These are phyloP conservation scores for Clepsis dumicolana DNA, from an alignment of 2,888 invertebrate species.

Conservation along the genomic window DNA sequence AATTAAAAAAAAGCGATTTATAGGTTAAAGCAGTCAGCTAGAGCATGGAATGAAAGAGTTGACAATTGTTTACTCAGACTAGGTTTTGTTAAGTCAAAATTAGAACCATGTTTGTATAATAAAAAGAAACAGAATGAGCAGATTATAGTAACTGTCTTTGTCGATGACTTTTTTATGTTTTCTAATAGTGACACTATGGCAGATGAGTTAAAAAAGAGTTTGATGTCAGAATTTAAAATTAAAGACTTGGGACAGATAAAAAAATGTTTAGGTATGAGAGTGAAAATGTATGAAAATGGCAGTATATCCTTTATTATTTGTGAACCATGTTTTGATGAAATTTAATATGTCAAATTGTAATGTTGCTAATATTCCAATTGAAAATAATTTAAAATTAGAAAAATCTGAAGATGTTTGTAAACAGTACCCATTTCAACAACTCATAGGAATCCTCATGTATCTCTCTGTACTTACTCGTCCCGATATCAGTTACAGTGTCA, in stretches of 20 bases:
- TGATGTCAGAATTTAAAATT: constrained; percentile 2
- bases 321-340: constrained; percentile 16
- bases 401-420: too few relatives aligned
- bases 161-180: constrained; percentile 7
- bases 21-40: constrained; percentile 46
- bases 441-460: constrained; percentile 27
- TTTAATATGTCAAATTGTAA: constrained; percentile 38
- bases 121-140: too few relatives aligned
- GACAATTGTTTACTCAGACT: constrained; percentile 20
- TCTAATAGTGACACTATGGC: background rate
- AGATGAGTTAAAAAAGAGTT: background rate
- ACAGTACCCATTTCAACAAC: background rate
- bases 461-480: background rate
- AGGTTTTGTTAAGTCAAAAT: constrained; percentile 31
- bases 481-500: background rate
- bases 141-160: too few relatives aligned
- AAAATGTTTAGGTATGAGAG: constrained; percentile 32
- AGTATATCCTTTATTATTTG: constrained; percentile 16
- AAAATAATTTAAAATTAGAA: constrained; percentile 25
- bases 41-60: constrained; percentile 41
- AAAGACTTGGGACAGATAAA: too few relatives aligned
- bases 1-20: constrained; percentile 48
- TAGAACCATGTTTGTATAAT: constrained; percentile 26
- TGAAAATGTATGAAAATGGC: constrained; percentile 12
- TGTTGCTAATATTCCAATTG: constrained; percentile 25